phyloP scores from a whole-genome alignment of 2,113 vertebrate species.

The Hemichromis elongatus region DNA sequence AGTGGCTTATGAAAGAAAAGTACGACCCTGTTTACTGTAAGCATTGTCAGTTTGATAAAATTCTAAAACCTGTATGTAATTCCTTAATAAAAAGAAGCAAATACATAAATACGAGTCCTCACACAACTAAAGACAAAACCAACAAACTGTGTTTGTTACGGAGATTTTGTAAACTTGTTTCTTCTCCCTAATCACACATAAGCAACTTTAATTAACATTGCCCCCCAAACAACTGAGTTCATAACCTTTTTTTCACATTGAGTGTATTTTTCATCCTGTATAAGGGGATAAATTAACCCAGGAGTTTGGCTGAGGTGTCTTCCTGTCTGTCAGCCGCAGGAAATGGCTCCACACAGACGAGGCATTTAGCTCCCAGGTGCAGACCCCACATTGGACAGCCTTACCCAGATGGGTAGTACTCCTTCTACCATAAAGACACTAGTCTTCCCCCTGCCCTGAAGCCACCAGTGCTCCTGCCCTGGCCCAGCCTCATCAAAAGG shows the following conservation, averaged over 20 bases:
- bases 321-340: slow-evolving; percentile 66
- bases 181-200: background rate
- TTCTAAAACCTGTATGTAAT: background rate
- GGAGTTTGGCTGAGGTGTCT: slow-evolving; percentile 68
- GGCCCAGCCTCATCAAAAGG: slow-evolving; percentile 70
- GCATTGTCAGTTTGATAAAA: background rate
- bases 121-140: background rate
- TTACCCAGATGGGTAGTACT: slow-evolving; percentile 71
- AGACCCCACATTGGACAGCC: slow-evolving; percentile 61
- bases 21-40: background rate
- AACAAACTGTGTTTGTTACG: background rate
- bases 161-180: background rate
- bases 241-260: background rate
- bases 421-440: slow-evolving; percentile 72
- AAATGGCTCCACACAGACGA: slow-evolving; percentile 68
- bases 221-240: background rate
- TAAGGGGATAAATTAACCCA: slow-evolving; percentile 23
- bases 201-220: background rate
- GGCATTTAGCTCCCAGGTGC: slow-evolving; percentile 76
- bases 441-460: slow-evolving; percentile 67
- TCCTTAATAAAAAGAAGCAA: background rate
- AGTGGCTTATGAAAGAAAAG: background rate
- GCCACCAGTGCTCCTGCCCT: slow-evolving; percentile 67
- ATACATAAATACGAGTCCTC: background rate
- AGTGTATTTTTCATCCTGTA: slow-evolving; percentile 33